These are phyloP conservation scores for Eristalis intricaria DNA, from an alignment of 2,888 invertebrate genomes.

Conservation along the genomic window DNA sequence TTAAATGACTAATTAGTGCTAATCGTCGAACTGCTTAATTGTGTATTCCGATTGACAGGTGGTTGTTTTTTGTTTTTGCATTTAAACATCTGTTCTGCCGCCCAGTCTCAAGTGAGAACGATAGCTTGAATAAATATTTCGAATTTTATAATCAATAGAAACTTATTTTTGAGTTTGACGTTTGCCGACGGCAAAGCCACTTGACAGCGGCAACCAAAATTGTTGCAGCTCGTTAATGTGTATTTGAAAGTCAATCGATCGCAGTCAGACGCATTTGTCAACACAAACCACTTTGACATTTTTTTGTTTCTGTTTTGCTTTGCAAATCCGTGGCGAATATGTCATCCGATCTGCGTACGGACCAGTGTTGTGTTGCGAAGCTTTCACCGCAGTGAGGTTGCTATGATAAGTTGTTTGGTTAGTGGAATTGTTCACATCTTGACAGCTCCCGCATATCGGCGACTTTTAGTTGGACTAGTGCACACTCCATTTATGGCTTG, in stretches of 20 bases:
- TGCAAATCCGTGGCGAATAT: neutral
- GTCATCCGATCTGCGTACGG: neutral
- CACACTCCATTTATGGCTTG: neutral
- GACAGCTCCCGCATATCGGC: neutral
- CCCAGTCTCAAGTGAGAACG: neutral
- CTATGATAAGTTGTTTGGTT: neutral
- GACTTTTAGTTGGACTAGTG: neutral
- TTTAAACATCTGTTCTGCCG: neutral
- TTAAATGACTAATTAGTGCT: conserved; percentile 3
- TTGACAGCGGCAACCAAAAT: neutral
- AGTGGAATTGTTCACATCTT: neutral
- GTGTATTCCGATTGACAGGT: conserved; percentile 28
- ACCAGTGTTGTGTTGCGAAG: neutral
- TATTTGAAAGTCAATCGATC: neutral
- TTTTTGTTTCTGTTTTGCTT: neutral
- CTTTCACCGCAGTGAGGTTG: neutral
- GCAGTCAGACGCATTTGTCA: neutral
- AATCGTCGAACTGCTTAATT: conserved; percentile 15
- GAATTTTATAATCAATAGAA: neutral
- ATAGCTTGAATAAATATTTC: neutral
- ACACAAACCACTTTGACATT: neutral
- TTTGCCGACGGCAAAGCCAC: neutral
- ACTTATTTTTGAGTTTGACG: neutral
- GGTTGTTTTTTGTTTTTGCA: neutral
- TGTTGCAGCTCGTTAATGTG: neutral